Evolutionary conservation across 2,888 invertebrate species (phyloP).

Genomic region (Lycia hirtaria): DNA sequence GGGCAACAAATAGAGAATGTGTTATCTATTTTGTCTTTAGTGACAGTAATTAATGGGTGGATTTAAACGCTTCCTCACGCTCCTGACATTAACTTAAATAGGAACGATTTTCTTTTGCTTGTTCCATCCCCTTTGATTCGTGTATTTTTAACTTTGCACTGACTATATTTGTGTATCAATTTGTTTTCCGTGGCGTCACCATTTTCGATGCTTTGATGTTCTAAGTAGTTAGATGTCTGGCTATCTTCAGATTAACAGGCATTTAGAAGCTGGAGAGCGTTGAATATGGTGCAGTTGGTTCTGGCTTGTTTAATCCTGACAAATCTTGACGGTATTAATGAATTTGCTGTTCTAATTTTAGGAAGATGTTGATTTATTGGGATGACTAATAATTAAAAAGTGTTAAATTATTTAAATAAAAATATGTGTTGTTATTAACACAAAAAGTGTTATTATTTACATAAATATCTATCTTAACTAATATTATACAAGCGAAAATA

Average conservation of each 20-base stretch:
- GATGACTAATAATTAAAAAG: too few relatives aligned
- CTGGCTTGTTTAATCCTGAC: slow-evolving; percentile 34
- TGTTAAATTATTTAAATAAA: too few relatives aligned
- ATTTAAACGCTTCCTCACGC: slow-evolving; percentile 86
- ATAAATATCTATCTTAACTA: too few relatives aligned
- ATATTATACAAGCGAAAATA: too few relatives aligned
- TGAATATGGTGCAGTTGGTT: slow-evolving; percentile 52
- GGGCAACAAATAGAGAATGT: slow-evolving; percentile 81
- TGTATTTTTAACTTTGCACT: slow-evolving; percentile 80
- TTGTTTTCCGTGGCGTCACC: slow-evolving; percentile 70
- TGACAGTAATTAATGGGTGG: slow-evolving; percentile 86
- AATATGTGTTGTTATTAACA: too few relatives aligned
- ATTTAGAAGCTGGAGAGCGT: slow-evolving; percentile 62
- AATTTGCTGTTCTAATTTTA: background rate
- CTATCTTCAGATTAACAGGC: slow-evolving; percentile 72
- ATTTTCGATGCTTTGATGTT: slow-evolving; percentile 81
- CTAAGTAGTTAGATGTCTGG: slow-evolving; percentile 74
- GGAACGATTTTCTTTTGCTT: slow-evolving; percentile 78
- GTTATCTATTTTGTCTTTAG: slow-evolving; percentile 84
- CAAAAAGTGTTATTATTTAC: too few relatives aligned
- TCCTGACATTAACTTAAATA: slow-evolving; percentile 86
- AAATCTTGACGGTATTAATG: slow-evolving; percentile 5
- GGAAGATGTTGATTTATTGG: background rate
- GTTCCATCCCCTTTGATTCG: slow-evolving; percentile 81
- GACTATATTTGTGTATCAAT: slow-evolving; percentile 81